phyloP scores from a whole-genome alignment of 1,140 invertebrate genomes.

The Tetramorium simillimum region DNA sequence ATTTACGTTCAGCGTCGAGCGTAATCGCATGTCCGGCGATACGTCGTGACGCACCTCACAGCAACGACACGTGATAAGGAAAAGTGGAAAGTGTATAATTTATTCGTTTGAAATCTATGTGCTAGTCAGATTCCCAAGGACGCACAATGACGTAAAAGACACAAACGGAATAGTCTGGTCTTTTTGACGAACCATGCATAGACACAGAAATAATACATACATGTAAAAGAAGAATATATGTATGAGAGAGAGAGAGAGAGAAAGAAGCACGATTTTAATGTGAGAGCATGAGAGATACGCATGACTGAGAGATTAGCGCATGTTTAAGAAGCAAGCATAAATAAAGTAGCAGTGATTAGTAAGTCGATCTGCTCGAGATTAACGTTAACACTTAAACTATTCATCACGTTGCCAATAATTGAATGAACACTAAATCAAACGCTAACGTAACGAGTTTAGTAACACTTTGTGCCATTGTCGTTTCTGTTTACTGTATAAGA shows the following conservation, averaged over 20 bases:
- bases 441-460: constrained; percentile 73
- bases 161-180: constrained; percentile 54
- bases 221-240: constrained; percentile 2
- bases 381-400: constrained; percentile 69
- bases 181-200: constrained; percentile 33
- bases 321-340: constrained; percentile 54
- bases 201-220: constrained; percentile 53
- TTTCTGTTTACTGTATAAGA: constrained; percentile 71
- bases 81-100: constrained; percentile 57
- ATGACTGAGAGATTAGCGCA: constrained; percentile 46
- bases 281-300: constrained; percentile 59
- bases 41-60: constrained; percentile 36
- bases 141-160: constrained; percentile 76
- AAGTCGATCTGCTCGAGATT: constrained; percentile 56
- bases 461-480: constrained; percentile 76
- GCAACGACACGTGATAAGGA: constrained; percentile 25
- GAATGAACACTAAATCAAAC: constrained; percentile 76
- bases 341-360: constrained; percentile 63
- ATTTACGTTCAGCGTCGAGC: constrained; percentile 35
- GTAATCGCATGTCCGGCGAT: constrained; percentile 7
- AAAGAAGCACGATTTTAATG: constrained; percentile 37
- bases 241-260: constrained; percentile 17
- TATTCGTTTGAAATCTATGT: constrained; percentile 72
- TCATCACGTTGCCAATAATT: constrained; percentile 76
- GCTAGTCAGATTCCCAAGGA: constrained; percentile 82